Evolutionary conservation across 2,888 invertebrate genomes (phyloP).

Genomic region (Matsumyia berberina): DNA sequence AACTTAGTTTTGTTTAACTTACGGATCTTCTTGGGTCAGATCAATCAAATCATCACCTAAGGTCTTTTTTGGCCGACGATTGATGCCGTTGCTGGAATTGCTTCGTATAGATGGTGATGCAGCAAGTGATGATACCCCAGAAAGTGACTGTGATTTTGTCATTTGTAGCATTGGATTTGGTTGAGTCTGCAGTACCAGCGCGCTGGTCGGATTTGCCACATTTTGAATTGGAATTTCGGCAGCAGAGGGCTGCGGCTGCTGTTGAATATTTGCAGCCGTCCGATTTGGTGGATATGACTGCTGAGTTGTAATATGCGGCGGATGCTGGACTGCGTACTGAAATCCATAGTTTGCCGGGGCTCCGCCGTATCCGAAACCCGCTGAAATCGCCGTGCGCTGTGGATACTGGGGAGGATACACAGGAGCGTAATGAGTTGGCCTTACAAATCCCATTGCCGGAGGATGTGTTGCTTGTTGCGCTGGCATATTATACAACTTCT

Average conservation of each 20-base stretch:
- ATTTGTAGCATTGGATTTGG: constrained; percentile 63
- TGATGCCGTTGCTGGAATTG: constrained; percentile 69
- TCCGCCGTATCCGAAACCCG: constrained; percentile 33
- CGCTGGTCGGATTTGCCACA: constrained; percentile 61
- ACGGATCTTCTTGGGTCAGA: constrained; percentile 82
- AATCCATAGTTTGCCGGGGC: constrained; percentile 47
- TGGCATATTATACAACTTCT: constrained; percentile 82
- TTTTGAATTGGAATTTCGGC: constrained; percentile 60
- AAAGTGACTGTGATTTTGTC: constrained; percentile 77
- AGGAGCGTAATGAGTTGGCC: constrained; percentile 65
- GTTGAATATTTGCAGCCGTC: constrained; percentile 35
- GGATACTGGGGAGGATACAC: constrained; percentile 61
- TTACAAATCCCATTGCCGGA: constrained; percentile 46
- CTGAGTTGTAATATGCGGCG: constrained; percentile 39
- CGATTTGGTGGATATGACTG: constrained; percentile 66
- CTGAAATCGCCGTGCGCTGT: constrained; percentile 29
- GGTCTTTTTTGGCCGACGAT: constrained; percentile 53
- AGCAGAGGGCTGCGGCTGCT: constrained; percentile 27
- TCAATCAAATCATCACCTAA: constrained; percentile 82
- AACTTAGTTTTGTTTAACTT: constrained; percentile 72
- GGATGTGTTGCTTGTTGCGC: constrained; percentile 77
- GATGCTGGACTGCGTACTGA: constrained; percentile 54
- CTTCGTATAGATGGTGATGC: constrained; percentile 53
- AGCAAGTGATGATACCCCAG: constrained; percentile 67
- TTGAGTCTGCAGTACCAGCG: constrained; percentile 56